Evolutionary conservation across 1,140 invertebrate species (phyloP), one percentile per base, ranked within the genome.

Genomic region (Conus betulinus): DNA sequence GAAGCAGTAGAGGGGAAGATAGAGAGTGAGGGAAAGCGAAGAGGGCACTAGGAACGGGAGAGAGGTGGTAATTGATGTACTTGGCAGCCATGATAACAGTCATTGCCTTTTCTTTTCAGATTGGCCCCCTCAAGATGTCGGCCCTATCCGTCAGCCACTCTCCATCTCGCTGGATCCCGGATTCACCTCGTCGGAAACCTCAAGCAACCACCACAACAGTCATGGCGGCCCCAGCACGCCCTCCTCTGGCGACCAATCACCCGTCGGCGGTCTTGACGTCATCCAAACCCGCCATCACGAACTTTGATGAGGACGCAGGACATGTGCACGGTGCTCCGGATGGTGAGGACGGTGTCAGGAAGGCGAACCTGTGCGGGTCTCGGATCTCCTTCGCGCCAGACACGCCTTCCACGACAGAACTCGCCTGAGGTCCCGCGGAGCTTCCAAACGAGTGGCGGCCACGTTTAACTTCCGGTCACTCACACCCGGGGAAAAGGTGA

Each of bases 331-430:
- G 17, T 25, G n/a, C 13, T 6, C 25, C 20, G 27, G 76, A 78
- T 51, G 76, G 25, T 27, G 76, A n/a, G 7, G 71, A 8, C 11
- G 25, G 39, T 13, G 27, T 39, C 10, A 7, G 8, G 1, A 78
- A 78, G 25, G 39, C 76, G 25, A 20, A 23, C 81, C 5, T 25
- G 1, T 51, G 39, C 52, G 81, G 53, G 13, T 55, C 81, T 23
- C 10, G 53, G 52, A 83, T 83, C 51, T 83, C 81, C 51, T 83
- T 83, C 52, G 81, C 81, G 0, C 81, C 81, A 5, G 81, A 23
- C 15, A 83, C 20, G 20, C 52, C 20, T 83, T 83, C 11, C 51
- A 83, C 52, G 53, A 83, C 17, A 53, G 81, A 51, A 51, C 25
- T 1, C 25, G 52, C 7, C 51, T 53, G 81, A 83, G 81, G 11